Conservation (phyloP, 2,797 vertebrate genomes). For the Enteromius fasciolatus region DNA sequence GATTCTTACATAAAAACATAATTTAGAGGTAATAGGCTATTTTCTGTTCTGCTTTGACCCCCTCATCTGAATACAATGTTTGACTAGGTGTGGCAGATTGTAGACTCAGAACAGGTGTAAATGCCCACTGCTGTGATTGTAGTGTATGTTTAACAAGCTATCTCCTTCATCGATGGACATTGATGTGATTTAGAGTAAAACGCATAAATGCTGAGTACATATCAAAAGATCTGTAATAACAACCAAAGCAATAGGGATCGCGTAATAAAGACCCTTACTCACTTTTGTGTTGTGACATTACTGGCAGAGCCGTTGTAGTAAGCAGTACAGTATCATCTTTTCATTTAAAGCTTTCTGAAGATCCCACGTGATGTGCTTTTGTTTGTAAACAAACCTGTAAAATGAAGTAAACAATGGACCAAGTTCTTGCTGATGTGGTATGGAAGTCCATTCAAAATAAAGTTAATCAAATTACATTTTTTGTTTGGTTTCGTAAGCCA, state of each 20-base stretch:
- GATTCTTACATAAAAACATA: not conserved
- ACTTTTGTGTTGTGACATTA: not conserved
- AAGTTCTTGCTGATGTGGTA: not conserved
- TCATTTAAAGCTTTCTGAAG: not conserved
- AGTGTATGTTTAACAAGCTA: not conserved
- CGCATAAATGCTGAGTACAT: not conserved
- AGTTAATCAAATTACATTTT: not conserved
- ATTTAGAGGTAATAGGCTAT: not conserved
- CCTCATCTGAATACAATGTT: not conserved
- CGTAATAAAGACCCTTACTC: not conserved
- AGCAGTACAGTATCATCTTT: not conserved
- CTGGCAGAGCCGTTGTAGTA: not conserved
- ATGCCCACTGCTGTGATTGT: not conserved
- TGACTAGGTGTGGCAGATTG: not conserved
- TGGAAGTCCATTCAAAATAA: not conserved
- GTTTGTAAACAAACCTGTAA: not conserved
- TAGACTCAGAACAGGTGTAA: not conserved
- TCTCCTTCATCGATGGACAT: not conserved
- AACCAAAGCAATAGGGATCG: not conserved
- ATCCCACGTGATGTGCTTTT: not conserved
- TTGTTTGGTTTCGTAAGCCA: not conserved
- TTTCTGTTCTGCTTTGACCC: not conserved
- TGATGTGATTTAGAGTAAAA: not conserved
- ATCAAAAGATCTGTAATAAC: not conserved
- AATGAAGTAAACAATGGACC: not conserved